Evolutionary conservation across 2,113 vertebrate genomes (phyloP), one percentile per base, ranked within the genome.

Genomic region (Archocentrus centrarchus): DNA sequence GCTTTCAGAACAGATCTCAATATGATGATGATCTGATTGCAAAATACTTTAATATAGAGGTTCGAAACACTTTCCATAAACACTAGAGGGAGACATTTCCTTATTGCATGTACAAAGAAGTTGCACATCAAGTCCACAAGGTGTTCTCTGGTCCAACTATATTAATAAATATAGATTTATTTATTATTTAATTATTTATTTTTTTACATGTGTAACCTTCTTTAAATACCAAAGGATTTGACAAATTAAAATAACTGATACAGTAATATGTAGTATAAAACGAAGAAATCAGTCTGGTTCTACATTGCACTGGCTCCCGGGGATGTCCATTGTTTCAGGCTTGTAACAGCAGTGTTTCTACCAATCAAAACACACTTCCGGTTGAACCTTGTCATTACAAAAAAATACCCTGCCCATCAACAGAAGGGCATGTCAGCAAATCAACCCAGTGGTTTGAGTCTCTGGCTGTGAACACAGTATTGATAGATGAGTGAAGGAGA

Each of bases 241-340:
- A 73, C 88, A 88, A 85, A 86, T 91, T 80, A 84, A 80, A 86
- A 85, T 91, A 90, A 83, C 50, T 73, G 84, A 86, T 86, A 89
- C 88, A 83, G 85, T 90, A 92, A 83, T 86, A 87, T 80, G 76
- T 70, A 59, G 66, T 79, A 80, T 78, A 88, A 92, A 83, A 85
- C 80, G 58, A 91, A 92, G 82, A 78, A 77, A 58, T 91, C 82
- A 86, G 88, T 94, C 88, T 89, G 83, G 89, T 91, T 94, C 92
- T 88, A 92, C 90, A 95, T 95, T 93, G 93, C 94, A 95, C 91
- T 91, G 93, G 89, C 93, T 94, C 94, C 93, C 88, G 94, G 86
- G 86, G 88, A 82, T 82, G 83, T 93, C 91, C 91, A 75, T 89
- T 83, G 80, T 88, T 83, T 92, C 87, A 88, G 86, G 83, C 83